These are phyloP conservation scores for Brienomyrus longianalis DNA, from an alignment of 2,113 vertebrate species.

Conservation along the genomic window DNA sequence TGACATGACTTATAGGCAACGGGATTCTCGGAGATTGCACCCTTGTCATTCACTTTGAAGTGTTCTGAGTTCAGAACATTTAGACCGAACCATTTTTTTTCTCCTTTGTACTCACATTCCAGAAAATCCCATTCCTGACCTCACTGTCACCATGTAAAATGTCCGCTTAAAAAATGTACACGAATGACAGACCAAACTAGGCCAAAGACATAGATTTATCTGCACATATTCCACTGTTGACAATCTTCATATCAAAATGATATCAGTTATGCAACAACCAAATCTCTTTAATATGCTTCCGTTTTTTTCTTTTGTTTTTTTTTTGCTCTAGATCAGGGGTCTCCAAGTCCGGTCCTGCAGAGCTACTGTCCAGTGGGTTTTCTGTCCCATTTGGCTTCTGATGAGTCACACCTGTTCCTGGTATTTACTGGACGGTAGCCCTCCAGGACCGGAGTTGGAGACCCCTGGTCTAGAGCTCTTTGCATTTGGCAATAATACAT, in stretches of 20 bases:
- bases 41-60: slow-evolving; percentile 57
- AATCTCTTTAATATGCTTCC: background rate
- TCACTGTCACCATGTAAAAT: background rate
- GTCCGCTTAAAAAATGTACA: background rate
- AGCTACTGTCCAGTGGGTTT: no score
- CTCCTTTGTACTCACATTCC: slow-evolving; percentile 26
- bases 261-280: background rate
- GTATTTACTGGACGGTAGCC: no score
- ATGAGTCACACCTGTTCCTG: no score
- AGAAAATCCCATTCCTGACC: background rate
- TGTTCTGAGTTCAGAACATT: slow-evolving; percentile 51
- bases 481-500: background rate
- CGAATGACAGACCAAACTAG: background rate
- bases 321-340: background rate
- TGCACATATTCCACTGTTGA: background rate
- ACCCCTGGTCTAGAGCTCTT: background rate
- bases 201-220: background rate
- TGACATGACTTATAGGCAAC: slow-evolving; percentile 57
- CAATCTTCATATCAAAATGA: background rate
- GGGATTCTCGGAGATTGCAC: slow-evolving; percentile 55
- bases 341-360: no score
- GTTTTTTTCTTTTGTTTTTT: background rate
- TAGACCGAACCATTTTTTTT: background rate
- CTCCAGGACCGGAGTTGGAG: no score
- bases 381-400: no score